phyloP scores from a whole-genome alignment of 2,888 invertebrate species.

The Netelia inedita region DNA sequence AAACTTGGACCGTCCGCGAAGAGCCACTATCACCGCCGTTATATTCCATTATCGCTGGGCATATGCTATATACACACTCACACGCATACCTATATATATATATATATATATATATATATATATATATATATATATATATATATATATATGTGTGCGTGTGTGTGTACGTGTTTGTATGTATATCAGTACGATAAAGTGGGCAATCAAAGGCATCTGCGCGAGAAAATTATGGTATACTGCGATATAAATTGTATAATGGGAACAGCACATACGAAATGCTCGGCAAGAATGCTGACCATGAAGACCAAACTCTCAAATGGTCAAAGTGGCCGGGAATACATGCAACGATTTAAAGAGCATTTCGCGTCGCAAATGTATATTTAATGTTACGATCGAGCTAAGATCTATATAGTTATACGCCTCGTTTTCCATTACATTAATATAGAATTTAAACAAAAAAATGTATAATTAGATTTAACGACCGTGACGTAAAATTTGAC shows the following conservation, averaged over 20 bases:
- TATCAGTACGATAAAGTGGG: slow-evolving; percentile 63
- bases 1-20: slow-evolving; percentile 43
- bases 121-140: background rate
- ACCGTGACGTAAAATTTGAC: background rate
- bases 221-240: slow-evolving; percentile 59
- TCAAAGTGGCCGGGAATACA: slow-evolving; percentile 28
- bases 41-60: slow-evolving; percentile 68
- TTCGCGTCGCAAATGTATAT: slow-evolving; percentile 29
- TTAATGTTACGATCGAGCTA: background rate
- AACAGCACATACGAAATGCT: slow-evolving; percentile 38
- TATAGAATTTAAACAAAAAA: background rate
- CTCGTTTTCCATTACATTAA: background rate
- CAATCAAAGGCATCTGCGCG: slow-evolving; percentile 68
- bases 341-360: slow-evolving; percentile 31
- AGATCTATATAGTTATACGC: background rate
- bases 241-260: slow-evolving; percentile 67
- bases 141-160: background rate
- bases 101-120: background rate
- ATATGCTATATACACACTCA: slow-evolving; percentile 10
- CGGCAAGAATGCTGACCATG: slow-evolving; percentile 11
- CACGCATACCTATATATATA: too few species aligned
- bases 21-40: slow-evolving; percentile 53
- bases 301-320: too few species aligned
- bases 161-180: background rate
- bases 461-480: background rate